These are phyloP conservation scores for Galeopterus variegatus DNA, from an alignment of 2,113 vertebrate species.

Conservation along the genomic window DNA sequence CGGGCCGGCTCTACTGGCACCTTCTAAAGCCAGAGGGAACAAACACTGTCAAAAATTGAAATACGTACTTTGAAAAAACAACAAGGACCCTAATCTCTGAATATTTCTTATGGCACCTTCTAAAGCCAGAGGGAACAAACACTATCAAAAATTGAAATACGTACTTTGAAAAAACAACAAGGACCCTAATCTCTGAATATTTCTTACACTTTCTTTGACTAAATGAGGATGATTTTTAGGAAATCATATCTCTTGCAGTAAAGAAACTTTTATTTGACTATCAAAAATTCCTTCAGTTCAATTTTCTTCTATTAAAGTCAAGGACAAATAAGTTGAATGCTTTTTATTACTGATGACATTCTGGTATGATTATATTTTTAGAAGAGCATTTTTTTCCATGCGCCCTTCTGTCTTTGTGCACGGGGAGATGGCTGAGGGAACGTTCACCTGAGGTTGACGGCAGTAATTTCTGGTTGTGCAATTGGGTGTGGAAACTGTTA, in stretches of 20 bases:
- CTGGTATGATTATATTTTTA: neutral
- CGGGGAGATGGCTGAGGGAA: neutral
- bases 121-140: neutral
- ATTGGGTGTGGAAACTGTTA: neutral
- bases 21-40: neutral
- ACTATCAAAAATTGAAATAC: neutral
- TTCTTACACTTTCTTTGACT: neutral
- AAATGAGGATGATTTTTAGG: neutral
- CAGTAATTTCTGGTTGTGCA: neutral
- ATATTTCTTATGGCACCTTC: neutral
- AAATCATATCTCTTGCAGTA: neutral
- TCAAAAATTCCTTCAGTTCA: neutral
- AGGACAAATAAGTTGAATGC: neutral
- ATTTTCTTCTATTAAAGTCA: neutral
- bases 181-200: neutral
- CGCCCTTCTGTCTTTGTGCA: neutral
- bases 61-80: neutral
- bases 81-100: too few relatives aligned
- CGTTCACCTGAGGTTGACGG: neutral
- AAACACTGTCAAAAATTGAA: neutral
- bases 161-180: neutral
- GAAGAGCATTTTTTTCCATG: neutral
- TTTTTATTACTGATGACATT: neutral
- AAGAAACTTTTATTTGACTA: neutral
- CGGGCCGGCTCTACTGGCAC: too few relatives aligned